Evolutionary conservation across 2,888 invertebrate species (phyloP), one percentile per base, ranked within the genome.

Genomic region (Phorcus lineatus): DNA sequence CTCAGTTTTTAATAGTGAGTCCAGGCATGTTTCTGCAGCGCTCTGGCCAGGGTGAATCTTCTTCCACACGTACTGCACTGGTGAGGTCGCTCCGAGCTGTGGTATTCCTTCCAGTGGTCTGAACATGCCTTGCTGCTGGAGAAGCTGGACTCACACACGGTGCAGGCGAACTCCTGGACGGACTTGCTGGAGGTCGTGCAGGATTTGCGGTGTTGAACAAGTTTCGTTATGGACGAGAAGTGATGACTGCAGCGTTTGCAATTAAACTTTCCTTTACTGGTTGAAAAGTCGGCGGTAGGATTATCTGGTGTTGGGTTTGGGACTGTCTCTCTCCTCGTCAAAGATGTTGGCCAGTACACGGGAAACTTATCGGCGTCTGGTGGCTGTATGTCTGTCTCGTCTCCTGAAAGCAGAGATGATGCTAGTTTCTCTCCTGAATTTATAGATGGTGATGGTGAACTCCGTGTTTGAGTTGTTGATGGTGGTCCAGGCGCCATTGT

Each of bases 21-120:
- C 62, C 62, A 62, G 11, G 3, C 6, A 28, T 62, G 62, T 24
- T 62, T 62, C 22, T 62, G 28, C 2, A 62, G 62, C 24, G 62
- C 62, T 28, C 62, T 62, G 28, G 28, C 28, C 28, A 62, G 28
- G 24, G 62, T 62, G 24, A 62, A 62, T 28, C 62, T 62, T 17
- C 62, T 24, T 9, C 62, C 62, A 17, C 62, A 62, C 62, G 11
- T 62, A 16, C 17, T 24, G 9, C 62, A 62, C 16, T 28, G 28
- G 9, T 62, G 62, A 6, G 24, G 62, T 28, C 62, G 24, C 28
- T 62, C 62, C 17, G 62, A 17, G 28, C 62, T 62, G 28, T 62
- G 62, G 62, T 62, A 62, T 0, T 62, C 62, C 62, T 62, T 62
- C 62, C 62, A 62, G 62, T 62, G 62, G 28, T 62, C 62, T 28